phyloP scores from a whole-genome alignment of 2,888 invertebrate species.

The Eucera pruinosa region DNA sequence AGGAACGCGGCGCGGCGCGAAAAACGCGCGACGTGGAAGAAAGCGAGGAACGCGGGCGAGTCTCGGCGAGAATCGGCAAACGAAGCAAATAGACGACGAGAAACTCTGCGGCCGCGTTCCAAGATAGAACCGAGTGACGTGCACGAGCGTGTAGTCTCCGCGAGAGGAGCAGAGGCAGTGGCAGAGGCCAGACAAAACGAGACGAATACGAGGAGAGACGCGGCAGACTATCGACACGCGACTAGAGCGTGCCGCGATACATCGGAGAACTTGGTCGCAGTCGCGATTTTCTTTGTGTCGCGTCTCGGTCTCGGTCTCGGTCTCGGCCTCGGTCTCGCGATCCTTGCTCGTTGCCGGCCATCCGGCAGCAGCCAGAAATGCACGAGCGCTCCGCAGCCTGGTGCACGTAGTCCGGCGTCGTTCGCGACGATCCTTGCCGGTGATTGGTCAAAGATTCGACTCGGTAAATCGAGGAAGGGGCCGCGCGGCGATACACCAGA shows the following conservation, averaged over 20 bases:
- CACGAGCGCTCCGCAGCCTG: slow-evolving; percentile 63
- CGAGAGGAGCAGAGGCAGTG: no score
- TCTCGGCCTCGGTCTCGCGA: no score
- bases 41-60: neutral
- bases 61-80: neutral
- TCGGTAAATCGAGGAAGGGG: slow-evolving; percentile 7
- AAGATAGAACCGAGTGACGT: slow-evolving; percentile 37
- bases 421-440: slow-evolving; percentile 41
- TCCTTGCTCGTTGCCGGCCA: no score
- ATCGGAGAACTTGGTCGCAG: no score
- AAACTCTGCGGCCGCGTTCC: slow-evolving; percentile 15
- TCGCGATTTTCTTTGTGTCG: no score
- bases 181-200: no score
- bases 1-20: neutral
- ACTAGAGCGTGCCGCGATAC: no score
- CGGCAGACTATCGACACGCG: no score
- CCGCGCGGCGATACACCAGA: neutral
- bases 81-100: slow-evolving; percentile 16
- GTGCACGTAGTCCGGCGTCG: no score
- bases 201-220: no score
- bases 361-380: slow-evolving; percentile 29
- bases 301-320: no score
- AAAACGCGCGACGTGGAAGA: neutral
- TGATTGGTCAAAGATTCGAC: slow-evolving; percentile 52
- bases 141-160: no score